A percentile compares a stretch with the other conserved stretches of the same genome.
These are phyloP conservation scores for Busseola fusca DNA, from an alignment of 2,888 invertebrate genomes.

Conservation along the genomic window DNA sequence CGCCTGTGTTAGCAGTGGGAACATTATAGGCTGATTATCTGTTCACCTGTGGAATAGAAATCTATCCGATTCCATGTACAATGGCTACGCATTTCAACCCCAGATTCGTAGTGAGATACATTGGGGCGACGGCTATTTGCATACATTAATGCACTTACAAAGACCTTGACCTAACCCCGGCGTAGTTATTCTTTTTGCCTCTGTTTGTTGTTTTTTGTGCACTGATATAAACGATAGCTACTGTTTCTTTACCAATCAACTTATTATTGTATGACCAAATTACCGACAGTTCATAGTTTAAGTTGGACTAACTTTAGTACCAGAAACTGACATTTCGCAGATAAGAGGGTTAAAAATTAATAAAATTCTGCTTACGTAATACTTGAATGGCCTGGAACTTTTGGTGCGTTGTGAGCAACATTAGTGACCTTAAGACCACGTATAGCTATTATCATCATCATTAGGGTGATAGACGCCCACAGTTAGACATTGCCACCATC, in stretches of 20 bases:
- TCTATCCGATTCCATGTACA: neutral
- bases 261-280: neutral
- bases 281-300: neutral
- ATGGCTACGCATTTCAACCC: constrained; percentile 1
- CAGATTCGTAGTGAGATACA: neutral
- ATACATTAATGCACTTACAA: constrained; percentile 39
- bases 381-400: neutral
- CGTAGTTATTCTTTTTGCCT: constrained; percentile 3
- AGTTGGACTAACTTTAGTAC: neutral
- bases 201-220: constrained; percentile 11
- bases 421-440: neutral
- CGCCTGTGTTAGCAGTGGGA: neutral
- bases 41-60: constrained; percentile 2
- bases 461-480: neutral
- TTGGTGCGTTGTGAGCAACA: neutral
- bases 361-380: too few species aligned
- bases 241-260: constrained; percentile 3
- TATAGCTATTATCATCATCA: neutral
- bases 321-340: neutral
- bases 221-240: neutral
- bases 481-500: neutral
- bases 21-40: neutral
- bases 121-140: constrained; percentile 26
- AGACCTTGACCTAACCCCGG: constrained; percentile 35
- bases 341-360: neutral